Percentiles rank a stretch among this genome's conserved stretches.
Evolutionary conservation across 2,113 vertebrate species (phyloP).

Genomic region (Corythoichthys intestinalis): DNA sequence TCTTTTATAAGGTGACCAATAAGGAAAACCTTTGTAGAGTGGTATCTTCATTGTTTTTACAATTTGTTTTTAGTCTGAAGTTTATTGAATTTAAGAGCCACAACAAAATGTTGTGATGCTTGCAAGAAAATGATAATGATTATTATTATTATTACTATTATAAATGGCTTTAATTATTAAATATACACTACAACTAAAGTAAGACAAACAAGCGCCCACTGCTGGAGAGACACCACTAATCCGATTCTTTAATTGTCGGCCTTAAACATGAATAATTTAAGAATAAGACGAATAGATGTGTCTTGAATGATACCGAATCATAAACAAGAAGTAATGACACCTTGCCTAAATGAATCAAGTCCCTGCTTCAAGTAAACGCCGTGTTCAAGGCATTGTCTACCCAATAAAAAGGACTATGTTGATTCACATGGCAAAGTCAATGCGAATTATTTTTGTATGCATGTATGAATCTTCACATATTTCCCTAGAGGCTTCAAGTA

Average conservation of each 20-base stretch:
- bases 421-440: constrained; percentile 27
- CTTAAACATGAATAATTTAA: background rate
- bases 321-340: background rate
- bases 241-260: background rate
- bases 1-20: background rate
- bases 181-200: background rate
- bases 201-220: too few species aligned
- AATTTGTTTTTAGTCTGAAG: too few species aligned
- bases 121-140: too few species aligned
- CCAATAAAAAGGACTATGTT: constrained; percentile 3
- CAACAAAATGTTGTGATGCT: too few species aligned
- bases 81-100: too few species aligned
- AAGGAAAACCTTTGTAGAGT: too few species aligned
- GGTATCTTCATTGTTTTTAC: too few species aligned
- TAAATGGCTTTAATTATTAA: background rate
- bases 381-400: constrained; percentile 14
- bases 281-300: background rate
- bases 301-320: background rate
- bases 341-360: constrained; percentile 20
- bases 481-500: constrained; percentile 36
- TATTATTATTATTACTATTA: background rate
- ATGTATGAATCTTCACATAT: constrained; percentile 38
- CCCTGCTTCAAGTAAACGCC: constrained; percentile 5
- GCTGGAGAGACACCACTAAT: background rate
- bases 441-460: constrained; percentile 34